Base-by-base conservation (phyloP, 2,113 vertebrate species). In the Pollimyrus isidori region DNA sequence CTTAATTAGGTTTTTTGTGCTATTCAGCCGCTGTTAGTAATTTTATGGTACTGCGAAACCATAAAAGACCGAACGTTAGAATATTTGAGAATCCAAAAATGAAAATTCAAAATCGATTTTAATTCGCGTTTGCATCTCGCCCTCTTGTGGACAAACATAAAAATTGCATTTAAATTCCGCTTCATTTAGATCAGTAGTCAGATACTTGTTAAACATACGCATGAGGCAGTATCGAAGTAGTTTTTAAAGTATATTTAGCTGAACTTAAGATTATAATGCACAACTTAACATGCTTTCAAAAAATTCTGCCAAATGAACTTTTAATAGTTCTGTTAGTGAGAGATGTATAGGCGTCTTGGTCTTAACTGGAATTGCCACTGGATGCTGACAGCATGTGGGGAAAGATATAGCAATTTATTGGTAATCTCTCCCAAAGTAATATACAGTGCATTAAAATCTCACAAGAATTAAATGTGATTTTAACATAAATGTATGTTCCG, bases 91-190 rank as follows among this genome's bases (percentile, higher is more conserved):
- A 80, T 80, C 30, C 15, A 80, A 80, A 73, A 39, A 19, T 7
- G 39, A 13, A 76, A 30, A 76, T 0, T 80, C 35, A 42, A 76
- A 73, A 35, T 76, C 69, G 69, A 76, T 7, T 84, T 35, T 53
- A 23, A 88, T 88, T 82, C 69, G 48, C n/a, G 88, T 52, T 89
- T 26, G n/a, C 39, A n/a, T 82, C 5, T 89, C 88, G 48, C 88
- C 50, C 73, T 82, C 87, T 48, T 56, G 30, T 53, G 48, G 73
- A 45, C n/a, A 42, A 56, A 45, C 49, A 56, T 4, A 39, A 15
- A 30, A 39, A 50, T 56, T 52, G 19, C 85, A 30, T 13, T 13
- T 86, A 15, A 86, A 49, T 26, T 15, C 48, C 11, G 52, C 23
- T 35, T 73, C 19, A 21, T 23, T 49, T 30, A n/a, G 83, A 50